A percentile compares a stretch with the other conserved stretches of the same genome.
Conservation (phyloP, 2,888 invertebrate genomes). For the Polylopha cassiicola region DNA sequence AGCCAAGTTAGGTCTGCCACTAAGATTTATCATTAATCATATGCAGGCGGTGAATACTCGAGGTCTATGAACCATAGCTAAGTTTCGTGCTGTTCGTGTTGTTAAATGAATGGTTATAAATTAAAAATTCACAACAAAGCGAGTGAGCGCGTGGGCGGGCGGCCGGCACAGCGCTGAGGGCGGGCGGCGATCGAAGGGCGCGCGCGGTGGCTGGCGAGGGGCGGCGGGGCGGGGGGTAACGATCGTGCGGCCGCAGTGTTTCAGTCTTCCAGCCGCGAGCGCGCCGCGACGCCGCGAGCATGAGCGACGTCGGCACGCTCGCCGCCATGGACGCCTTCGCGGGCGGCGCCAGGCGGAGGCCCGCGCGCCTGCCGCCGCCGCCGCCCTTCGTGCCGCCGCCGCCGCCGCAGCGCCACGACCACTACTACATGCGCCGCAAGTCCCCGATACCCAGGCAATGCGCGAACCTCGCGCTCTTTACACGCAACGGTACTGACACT, state of each 20-base stretch:
- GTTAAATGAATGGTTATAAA: constrained; percentile 69
- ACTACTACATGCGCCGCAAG: constrained; percentile 73
- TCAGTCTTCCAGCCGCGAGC: constrained; percentile 74
- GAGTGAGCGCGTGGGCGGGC: constrained; percentile 62
- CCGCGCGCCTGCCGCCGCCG: constrained; percentile 68
- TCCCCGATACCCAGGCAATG: constrained; percentile 66
- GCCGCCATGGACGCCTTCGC: constrained; percentile 75
- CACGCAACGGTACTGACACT: constrained; percentile 62
- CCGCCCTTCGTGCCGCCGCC: constrained; percentile 71
- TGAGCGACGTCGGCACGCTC: constrained; percentile 76
- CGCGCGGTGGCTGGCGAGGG: constrained; percentile 61
- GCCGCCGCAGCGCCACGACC: constrained; percentile 68
- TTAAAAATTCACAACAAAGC: constrained; percentile 76
- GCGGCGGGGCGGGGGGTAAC: constrained; percentile 46
- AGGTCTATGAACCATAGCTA: constrained; percentile 46
- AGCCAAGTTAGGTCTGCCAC: no score
- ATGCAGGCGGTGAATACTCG: constrained; percentile 17
- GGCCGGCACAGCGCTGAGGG: constrained; percentile 59
- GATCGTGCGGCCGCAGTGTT: constrained; percentile 39
- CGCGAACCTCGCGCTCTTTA: constrained; percentile 67
- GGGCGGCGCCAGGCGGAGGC: constrained; percentile 71
- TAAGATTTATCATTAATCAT: constrained; percentile 9
- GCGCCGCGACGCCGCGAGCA: constrained; percentile 59
- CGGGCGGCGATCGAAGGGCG: constrained; percentile 72
- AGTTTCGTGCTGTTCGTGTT: constrained; percentile 43